Conservation (phyloP, 92 coral and sea anemone species). For the Siderastrea siderea region DNA sequence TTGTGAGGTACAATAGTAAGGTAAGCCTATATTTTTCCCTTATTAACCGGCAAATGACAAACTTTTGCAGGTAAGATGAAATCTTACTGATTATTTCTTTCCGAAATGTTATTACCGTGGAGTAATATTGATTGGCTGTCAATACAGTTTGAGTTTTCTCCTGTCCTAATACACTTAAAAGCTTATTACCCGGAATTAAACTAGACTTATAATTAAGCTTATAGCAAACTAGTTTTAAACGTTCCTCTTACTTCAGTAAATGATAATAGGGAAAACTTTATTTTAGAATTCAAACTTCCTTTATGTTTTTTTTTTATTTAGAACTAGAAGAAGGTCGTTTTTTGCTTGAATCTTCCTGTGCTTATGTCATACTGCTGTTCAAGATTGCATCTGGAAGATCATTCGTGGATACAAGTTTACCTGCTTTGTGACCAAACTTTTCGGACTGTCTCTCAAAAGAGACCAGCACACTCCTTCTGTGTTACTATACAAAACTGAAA, state of each 20-base stretch:
- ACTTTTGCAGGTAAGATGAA: not conserved
- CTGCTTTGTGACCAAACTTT: not conserved
- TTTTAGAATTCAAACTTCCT: not conserved
- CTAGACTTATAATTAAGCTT: not conserved
- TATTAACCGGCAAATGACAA: not conserved
- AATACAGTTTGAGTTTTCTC: too few relatives aligned
- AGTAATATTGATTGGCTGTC: not conserved
- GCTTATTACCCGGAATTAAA: too few relatives aligned
- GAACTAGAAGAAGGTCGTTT: not conserved
- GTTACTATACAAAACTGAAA: not conserved
- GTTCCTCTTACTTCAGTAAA: not conserved
- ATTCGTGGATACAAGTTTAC: not conserved
- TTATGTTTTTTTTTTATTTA: not conserved
- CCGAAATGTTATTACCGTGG: not conserved
- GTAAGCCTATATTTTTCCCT: not conserved
- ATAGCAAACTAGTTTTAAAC: not conserved
- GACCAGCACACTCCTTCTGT: not conserved
- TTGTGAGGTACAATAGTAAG: not conserved
- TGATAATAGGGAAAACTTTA: not conserved
- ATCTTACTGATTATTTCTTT: not conserved
- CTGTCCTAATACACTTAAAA: too few relatives aligned
- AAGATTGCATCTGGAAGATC: constrained; percentile 1
- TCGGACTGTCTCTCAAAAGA: not conserved
- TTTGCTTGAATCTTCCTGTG: not conserved
- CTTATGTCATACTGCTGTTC: not conserved